Evolutionary conservation across 2,797 vertebrate species (phyloP), one percentile per base, ranked within the genome.

Genomic region (Brachymystax lenok): DNA sequence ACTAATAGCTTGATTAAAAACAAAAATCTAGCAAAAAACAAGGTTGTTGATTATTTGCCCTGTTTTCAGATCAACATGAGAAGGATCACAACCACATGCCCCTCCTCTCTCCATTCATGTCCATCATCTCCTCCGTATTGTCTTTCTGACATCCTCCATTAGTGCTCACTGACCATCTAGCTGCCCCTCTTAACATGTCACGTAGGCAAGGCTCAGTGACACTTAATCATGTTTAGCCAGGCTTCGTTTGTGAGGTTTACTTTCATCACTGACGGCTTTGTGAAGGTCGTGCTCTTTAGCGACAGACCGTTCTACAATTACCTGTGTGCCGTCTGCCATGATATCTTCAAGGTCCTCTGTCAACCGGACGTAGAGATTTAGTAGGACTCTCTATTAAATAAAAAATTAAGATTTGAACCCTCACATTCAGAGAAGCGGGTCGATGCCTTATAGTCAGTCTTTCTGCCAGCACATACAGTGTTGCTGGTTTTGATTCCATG

Each of bases 191-290:
- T 33, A 6, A 76, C 71, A 73, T 54, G 33, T 24, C 30, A 16
- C 33, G 40, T 46, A 33, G 59, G 68, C 59, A 79, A 81, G 83
- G 72, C 71, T 74, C 67, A 77, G 74, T 85, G 84, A 71, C 79
- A 81, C 83, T 46, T 83, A 81, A 81, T 83, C 81, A 83, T 81
- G 84, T 83, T 78, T 83, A 79, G 77, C 77, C 79, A 78, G 52
- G 67, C 79, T 46, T 75, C 66, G 73, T 83, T 83, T 83, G 70
- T 79, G 81, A 77, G 52, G 35, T 77, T 74, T 75, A 3, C n/a
- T 35, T 14, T 77, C 59, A 79, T 72, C 74, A 67, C 50, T 77
- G 66, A 33, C 56, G 77, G 51, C 13, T 54, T 24, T 61, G 27
- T 21, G 66, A 74, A 80, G 59, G 59, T 61, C 24, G 59, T 24